Conservation (phyloP, 2,113 vertebrate species). For the Oceanodroma tethys region DNA sequence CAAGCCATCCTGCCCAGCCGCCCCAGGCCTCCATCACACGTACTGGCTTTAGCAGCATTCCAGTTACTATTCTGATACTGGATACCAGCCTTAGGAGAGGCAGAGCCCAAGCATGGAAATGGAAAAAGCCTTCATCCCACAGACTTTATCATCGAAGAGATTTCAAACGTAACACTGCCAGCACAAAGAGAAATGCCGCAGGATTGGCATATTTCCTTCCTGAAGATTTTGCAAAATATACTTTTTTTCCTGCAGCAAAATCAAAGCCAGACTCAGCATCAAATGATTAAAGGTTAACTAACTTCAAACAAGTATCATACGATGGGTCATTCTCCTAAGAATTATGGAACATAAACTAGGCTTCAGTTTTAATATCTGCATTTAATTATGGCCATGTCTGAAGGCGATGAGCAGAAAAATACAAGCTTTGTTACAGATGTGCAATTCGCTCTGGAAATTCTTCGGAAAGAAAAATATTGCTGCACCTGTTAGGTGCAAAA, state of each 20-base stretch:
- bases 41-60: rapidly evolving
- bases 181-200: background rate
- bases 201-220: background rate
- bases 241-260: background rate
- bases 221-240: background rate
- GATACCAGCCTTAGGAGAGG: background rate
- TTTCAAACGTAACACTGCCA: background rate
- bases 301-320: constrained; percentile 26
- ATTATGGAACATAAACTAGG: background rate
- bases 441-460: background rate
- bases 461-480: background rate
- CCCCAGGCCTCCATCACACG: rapidly evolving
- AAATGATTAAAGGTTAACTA: constrained; percentile 44
- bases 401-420: background rate
- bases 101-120: background rate
- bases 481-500: constrained; percentile 48
- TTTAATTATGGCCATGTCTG: background rate
- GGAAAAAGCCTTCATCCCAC: background rate
- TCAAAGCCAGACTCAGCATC: constrained; percentile 33
- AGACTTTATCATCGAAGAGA: background rate
- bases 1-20: rapidly evolving
- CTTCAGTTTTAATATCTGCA: background rate
- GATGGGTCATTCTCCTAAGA: background rate
- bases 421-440: constrained; percentile 6
- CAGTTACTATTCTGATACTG: rapidly evolving